Percentiles rank a stretch among this genome's conserved stretches.
Evolutionary conservation across 2,888 invertebrate species (phyloP).

Genomic region (Parochlus steinenii): DNA sequence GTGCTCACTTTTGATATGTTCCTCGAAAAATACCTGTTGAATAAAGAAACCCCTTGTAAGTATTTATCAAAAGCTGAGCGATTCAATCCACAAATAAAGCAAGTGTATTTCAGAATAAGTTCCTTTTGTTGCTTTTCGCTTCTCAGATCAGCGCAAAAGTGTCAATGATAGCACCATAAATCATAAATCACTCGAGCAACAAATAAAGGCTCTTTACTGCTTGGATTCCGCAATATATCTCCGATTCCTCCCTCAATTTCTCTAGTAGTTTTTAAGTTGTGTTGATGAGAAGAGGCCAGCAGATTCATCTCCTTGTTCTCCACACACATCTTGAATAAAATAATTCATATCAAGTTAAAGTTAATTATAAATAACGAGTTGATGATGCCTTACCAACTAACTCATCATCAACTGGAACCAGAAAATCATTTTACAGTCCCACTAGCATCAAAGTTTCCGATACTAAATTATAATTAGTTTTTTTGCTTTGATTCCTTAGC

Average conservation of each 20-base stretch:
- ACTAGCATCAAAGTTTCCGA: conserved; percentile 96
- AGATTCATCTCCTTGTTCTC: no score
- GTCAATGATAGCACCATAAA: conserved; percentile 99
- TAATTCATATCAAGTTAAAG: no score
- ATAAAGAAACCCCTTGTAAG: no score
- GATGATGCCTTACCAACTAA: conserved; percentile 26
- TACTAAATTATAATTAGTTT: conserved; percentile 91
- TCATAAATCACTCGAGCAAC: conserved; percentile 94
- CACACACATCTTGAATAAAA: no score
- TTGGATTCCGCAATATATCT: conserved; percentile 88
- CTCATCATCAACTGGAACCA: conserved; percentile 67
- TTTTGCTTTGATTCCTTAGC: conserved; percentile 87
- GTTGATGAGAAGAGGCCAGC: no score
- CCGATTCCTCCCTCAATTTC: conserved; percentile 99
- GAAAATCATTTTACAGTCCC: conserved; percentile 90
- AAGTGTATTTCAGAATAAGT: conserved; percentile 92
- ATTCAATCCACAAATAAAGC: conserved; percentile 94
- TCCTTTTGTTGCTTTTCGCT: conserved; percentile 99
- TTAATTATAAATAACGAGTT: no score
- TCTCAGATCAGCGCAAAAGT: conserved; percentile 97
- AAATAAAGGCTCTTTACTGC: conserved; percentile 89
- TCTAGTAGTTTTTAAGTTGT: no score
- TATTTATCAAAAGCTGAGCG: conserved; percentile 92
- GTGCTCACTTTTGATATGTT: conserved; percentile 93
- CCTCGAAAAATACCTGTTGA: conserved; percentile 65